phyloP scores from a whole-genome alignment of 1,140 invertebrate species.

The Polypedilum vanderplanki region DNA sequence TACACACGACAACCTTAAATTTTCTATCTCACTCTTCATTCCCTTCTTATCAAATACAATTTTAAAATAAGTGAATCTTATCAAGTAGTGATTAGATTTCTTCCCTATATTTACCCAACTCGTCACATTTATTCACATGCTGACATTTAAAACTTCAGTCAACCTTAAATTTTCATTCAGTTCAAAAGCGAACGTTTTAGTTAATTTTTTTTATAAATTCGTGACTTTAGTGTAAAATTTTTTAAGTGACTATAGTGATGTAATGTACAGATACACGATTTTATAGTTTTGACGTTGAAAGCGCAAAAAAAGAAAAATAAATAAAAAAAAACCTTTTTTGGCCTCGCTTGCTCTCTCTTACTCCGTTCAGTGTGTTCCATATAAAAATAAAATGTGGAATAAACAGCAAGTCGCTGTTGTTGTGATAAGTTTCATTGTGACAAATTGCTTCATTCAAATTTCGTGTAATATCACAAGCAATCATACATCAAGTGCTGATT shows the following conservation, averaged over 20 bases:
- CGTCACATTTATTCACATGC: too few relatives aligned
- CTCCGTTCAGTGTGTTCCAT: not conserved
- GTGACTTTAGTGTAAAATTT: not conserved
- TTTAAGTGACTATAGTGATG: not conserved
- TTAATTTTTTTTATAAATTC: not conserved
- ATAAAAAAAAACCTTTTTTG: not conserved
- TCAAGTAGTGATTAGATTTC: too few relatives aligned
- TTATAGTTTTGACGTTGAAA: not conserved
- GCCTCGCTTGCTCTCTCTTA: too few relatives aligned
- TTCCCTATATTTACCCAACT: too few relatives aligned
- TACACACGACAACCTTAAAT: too few relatives aligned
- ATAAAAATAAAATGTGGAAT: not conserved
- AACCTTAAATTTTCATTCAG: too few relatives aligned
- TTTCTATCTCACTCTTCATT: too few relatives aligned
- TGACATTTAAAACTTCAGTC: too few relatives aligned
- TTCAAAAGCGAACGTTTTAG: too few relatives aligned
- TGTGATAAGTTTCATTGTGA: slow-evolving; percentile 18
- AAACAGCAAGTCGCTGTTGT: not conserved
- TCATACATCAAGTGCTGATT: slow-evolving; percentile 1
- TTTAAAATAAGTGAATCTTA: too few relatives aligned
- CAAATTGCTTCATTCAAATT: slow-evolving; percentile 19
- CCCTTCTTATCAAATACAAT: too few relatives aligned
- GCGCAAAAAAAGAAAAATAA: not conserved
- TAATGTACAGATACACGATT: slow-evolving; percentile 2
- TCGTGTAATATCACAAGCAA: slow-evolving; percentile 13